phyloP scores from a whole-genome alignment of 2,797 vertebrate genomes.

The Notolepis coatsorum region DNA sequence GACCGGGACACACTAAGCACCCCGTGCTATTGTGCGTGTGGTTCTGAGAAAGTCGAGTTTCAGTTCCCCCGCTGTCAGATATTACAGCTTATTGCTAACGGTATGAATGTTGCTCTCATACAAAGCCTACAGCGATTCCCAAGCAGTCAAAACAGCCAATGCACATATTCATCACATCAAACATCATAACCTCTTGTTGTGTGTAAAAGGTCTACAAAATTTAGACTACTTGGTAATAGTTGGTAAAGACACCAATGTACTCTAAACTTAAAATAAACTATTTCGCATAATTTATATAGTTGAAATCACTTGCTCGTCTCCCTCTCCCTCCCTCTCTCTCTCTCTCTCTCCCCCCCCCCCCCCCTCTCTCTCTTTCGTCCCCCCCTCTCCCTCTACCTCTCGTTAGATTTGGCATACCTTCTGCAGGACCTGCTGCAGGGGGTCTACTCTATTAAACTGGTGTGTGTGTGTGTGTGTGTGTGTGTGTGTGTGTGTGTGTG shows the following conservation, averaged over 20 bases:
- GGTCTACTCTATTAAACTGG: slow-evolving; percentile 45
- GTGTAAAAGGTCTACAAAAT: slow-evolving; percentile 31
- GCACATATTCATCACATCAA: slow-evolving; percentile 61
- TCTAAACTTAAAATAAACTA: slow-evolving; percentile 48
- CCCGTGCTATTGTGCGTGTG: slow-evolving; percentile 73
- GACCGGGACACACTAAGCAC: slow-evolving; percentile 67
- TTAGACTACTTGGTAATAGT: slow-evolving; percentile 36
- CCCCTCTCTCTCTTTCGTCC: slow-evolving; percentile 49
- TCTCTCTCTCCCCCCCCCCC: slow-evolving; percentile 21
- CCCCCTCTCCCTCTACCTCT: slow-evolving; percentile 41
- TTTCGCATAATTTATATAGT: slow-evolving; percentile 51
- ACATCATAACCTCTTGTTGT: slow-evolving; percentile 56
- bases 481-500: slow-evolving; percentile 17
- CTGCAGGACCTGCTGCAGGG: slow-evolving; percentile 78
- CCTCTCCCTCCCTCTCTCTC: not conserved
- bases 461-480: slow-evolving; percentile 35
- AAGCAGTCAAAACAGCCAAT: slow-evolving; percentile 60
- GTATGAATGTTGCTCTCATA: slow-evolving; percentile 61
- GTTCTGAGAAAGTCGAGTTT: slow-evolving; percentile 62
- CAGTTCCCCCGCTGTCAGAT: slow-evolving; percentile 68
- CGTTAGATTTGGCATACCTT: slow-evolving; percentile 71
- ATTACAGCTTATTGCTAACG: slow-evolving; percentile 77
- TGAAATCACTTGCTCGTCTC: slow-evolving; percentile 39
- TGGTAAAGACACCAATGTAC: slow-evolving; percentile 43
- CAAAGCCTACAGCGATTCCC: slow-evolving; percentile 51